Evolutionary conservation across 1,140 invertebrate genomes (phyloP), one percentile per base, ranked within the genome.

Genomic region (Limonius californicus): DNA sequence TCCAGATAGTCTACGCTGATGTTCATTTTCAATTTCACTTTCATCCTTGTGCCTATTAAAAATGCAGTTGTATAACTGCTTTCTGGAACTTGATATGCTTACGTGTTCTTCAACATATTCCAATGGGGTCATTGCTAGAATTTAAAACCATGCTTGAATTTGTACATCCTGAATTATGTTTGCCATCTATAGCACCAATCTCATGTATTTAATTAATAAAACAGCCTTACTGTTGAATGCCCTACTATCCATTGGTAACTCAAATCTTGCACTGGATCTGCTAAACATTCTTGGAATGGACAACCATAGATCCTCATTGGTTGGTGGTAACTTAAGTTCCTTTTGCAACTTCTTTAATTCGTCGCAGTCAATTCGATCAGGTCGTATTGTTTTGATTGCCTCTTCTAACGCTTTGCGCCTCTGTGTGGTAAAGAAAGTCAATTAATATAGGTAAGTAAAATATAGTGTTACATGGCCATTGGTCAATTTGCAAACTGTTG

Each of bases 301-400:
- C 23, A 86, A 75, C 78, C 81, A 83, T 54, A 78, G 76, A n/a
- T 79, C 78, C 2, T 78, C 73, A 60, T 79, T 79, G 6, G 78
- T 76, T 7, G 73, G 70, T 8, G 68, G 71, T 62, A 73, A 70
- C 30, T 77, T 73, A 9, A 77, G 82, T 97, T 65, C 85, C 86
- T 20, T 88, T 96, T 72, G 95, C 93, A 27, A 80, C 97, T 53
- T 92, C 96, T 72, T 90, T 89, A 55, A 93, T 96, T 72, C 94
- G 94, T 81, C 96, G 95, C 66, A 99, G 98, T 78, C 95, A 97
- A 78, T 95, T 55, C 79, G 80, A 16, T 70, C 66, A 32, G 78
- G 75, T 0, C 79, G 73, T 11, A 79, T 70, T 12, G 79, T 81
- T 23, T 84, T 77, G 1, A 84, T 64, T 2, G 85, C 86, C 73